Percentiles rank a stretch among this genome's conserved stretches.
Evolutionary conservation across 2,888 invertebrate species (phyloP).

Genomic region (Conomelus anceps): DNA sequence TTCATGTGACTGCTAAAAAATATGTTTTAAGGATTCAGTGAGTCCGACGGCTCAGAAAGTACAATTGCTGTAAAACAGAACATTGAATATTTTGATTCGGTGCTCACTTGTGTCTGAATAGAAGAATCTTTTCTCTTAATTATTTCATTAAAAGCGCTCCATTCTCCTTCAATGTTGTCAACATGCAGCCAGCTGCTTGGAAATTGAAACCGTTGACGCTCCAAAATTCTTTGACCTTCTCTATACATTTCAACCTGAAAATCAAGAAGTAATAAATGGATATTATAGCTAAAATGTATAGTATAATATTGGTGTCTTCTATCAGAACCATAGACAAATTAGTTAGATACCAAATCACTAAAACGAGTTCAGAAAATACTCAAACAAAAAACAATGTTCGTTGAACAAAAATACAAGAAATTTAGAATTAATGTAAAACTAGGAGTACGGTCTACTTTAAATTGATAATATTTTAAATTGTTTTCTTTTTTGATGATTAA

Average conservation of each 20-base stretch:
- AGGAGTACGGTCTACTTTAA: too few relatives aligned
- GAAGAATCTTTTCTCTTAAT: constrained; percentile 96
- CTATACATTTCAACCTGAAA: constrained; percentile 82
- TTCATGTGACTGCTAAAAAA: too few relatives aligned
- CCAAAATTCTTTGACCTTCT: constrained; percentile 93
- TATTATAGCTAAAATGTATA: constrained; percentile 2
- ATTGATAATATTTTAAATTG: too few relatives aligned
- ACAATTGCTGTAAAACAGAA: not conserved
- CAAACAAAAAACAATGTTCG: too few relatives aligned
- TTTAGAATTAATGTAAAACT: too few relatives aligned
- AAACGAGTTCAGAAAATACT: too few relatives aligned
- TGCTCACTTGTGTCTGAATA: constrained; percentile 78
- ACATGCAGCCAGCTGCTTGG: constrained; percentile 96
- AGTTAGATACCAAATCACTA: too few relatives aligned
- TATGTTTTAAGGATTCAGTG: too few relatives aligned
- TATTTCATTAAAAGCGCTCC: constrained; percentile 99
- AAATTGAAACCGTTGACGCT: constrained; percentile 95
- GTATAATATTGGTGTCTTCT: not conserved
- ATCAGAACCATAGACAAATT: too few relatives aligned
- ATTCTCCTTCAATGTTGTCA: constrained; percentile 98
- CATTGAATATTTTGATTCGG: not conserved
- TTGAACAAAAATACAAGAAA: too few relatives aligned
- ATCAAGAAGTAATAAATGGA: constrained; percentile 13
- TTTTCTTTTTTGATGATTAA: too few relatives aligned
- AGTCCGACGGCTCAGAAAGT: too few relatives aligned